Evolutionary conservation across 2,113 vertebrate species (phyloP).

Genomic region (Chaetodon trifascialis): DNA sequence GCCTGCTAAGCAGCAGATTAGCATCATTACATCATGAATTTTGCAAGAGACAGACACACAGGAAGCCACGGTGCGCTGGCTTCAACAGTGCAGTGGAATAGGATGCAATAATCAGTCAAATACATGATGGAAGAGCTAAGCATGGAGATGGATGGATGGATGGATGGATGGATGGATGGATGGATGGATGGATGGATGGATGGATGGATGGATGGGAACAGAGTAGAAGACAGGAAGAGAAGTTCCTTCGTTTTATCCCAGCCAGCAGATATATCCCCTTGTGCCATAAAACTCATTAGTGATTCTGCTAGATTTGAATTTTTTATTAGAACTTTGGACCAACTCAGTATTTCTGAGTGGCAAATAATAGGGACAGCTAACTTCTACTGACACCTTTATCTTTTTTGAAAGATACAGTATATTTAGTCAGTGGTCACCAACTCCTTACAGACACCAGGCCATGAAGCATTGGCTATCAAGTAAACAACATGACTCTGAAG

Average conservation of each 20-base stretch:
- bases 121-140: neutral
- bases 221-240: no score
- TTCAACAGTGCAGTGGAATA: neutral
- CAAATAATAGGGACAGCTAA: neutral
- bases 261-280: neutral
- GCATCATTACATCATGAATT: slow-evolving; percentile 52
- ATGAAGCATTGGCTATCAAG: no score
- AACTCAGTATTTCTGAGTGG: no score
- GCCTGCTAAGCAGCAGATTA: slow-evolving; percentile 47
- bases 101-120: neutral
- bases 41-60: slow-evolving; percentile 21
- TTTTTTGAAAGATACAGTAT: no score
- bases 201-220: neutral
- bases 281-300: neutral
- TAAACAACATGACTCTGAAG: no score
- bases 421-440: no score
- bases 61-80: neutral
- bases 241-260: neutral
- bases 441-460: no score
- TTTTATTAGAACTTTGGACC: neutral
- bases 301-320: neutral
- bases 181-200: no score
- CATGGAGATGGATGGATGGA: neutral
- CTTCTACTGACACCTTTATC: no score
- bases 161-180: neutral